Percentiles rank a stretch among this genome's conserved stretches.
phyloP scores from a whole-genome alignment of 2,113 vertebrate species.

The Hiodon tergisus region DNA sequence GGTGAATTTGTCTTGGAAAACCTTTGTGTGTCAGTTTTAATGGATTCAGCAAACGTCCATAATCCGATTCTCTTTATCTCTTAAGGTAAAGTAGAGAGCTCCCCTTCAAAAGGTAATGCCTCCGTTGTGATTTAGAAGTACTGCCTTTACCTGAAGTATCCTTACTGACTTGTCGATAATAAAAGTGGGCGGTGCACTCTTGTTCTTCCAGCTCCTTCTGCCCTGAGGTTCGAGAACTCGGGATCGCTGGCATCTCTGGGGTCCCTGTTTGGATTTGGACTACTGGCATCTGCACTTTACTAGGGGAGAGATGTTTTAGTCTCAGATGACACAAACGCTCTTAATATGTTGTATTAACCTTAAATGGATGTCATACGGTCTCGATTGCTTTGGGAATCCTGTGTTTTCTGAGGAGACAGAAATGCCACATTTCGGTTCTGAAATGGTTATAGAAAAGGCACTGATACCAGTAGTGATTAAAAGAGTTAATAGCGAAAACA shows the following conservation, averaged over 20 bases:
- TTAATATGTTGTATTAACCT: not conserved
- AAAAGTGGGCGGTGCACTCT: not conserved
- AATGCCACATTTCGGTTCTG: not conserved
- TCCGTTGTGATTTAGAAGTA: too few relatives aligned
- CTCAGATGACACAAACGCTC: not conserved
- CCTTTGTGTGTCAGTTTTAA: too few relatives aligned
- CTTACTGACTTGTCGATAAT: not conserved
- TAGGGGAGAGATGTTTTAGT: not conserved
- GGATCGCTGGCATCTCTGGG: not conserved
- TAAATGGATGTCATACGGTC: not conserved
- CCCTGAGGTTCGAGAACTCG: not conserved
- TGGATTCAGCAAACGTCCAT: too few relatives aligned
- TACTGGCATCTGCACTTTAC: not conserved
- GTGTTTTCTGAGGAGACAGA: not conserved
- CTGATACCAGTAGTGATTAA: too few relatives aligned
- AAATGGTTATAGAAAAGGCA: not conserved
- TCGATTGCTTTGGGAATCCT: too few relatives aligned
- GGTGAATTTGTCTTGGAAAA: too few relatives aligned
- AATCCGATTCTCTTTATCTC: too few relatives aligned
- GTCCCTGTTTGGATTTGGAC: not conserved
- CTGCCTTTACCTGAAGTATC: not conserved
- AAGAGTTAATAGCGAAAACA: not conserved
- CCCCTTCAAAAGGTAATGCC: too few relatives aligned
- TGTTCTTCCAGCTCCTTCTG: constrained; percentile 3
- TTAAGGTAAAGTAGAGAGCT: too few relatives aligned